A percentile compares a stretch with the other conserved stretches of the same genome.
Evolutionary conservation across 2,797 vertebrate genomes (phyloP).

Genomic region (Cottoperca gobio): DNA sequence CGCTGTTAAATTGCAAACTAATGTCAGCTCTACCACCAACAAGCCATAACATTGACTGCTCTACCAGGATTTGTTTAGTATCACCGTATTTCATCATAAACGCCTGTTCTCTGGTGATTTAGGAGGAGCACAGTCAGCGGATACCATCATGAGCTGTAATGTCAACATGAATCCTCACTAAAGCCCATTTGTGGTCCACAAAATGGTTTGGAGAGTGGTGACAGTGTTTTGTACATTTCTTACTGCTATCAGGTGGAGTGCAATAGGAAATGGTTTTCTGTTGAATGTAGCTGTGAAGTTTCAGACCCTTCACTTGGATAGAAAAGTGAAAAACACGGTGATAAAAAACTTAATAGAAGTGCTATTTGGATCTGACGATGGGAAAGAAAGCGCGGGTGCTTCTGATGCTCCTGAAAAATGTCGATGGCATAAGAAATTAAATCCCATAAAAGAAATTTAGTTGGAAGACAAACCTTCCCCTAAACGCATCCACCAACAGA

Average conservation of each 20-base stretch:
- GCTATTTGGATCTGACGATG: too few relatives aligned
- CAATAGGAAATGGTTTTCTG: neutral
- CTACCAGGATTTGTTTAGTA: neutral
- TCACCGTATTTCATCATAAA: conserved; percentile 7
- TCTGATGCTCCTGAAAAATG: neutral
- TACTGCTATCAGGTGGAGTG: neutral
- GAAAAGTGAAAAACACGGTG: neutral
- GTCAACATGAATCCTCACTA: conserved; percentile 27
- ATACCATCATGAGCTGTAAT: neutral
- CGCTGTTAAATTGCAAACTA: neutral
- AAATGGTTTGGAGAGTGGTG: conserved; percentile 1
- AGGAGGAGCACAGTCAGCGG: neutral
- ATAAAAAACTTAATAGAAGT: neutral
- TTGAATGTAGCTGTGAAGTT: conserved; percentile 1
- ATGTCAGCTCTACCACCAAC: neutral
- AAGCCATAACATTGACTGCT: neutral
- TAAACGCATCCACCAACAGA: neutral
- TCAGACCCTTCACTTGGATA: neutral
- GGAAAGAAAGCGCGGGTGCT: neutral
- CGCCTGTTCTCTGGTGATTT: neutral
- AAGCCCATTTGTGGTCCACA: conserved; percentile 13
- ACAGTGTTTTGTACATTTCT: neutral
- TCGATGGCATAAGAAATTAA: neutral
- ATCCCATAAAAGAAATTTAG: neutral
- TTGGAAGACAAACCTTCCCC: neutral